phyloP scores from a whole-genome alignment of 2,797 vertebrate genomes.

The Rachycentron canadum region DNA sequence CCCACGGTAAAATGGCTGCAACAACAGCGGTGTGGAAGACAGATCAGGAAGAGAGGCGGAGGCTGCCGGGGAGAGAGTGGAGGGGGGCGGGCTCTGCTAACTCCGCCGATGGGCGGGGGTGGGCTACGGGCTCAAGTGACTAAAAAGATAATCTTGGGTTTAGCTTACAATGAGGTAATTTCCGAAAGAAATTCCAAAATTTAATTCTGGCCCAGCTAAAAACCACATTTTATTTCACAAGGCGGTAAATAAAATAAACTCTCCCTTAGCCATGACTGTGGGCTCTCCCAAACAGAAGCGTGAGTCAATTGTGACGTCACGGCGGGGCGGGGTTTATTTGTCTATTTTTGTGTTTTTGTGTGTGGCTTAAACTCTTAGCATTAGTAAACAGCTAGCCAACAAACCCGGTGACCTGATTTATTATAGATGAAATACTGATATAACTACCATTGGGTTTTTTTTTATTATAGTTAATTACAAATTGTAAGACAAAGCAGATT shows the following conservation, averaged over 20 bases:
- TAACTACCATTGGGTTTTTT: too few species aligned
- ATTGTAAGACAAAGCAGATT: too few species aligned
- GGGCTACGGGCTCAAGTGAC: constrained; percentile 28
- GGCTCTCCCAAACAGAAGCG: not conserved
- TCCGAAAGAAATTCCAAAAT: not conserved
- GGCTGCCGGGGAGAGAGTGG: constrained; percentile 60
- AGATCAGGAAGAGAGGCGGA: constrained; percentile 67
- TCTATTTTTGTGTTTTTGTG: not conserved
- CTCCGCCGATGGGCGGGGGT: constrained; percentile 64
- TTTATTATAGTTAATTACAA: too few species aligned
- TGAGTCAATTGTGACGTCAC: not conserved
- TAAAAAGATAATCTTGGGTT: constrained; percentile 15
- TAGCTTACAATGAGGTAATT: not conserved
- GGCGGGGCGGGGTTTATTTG: not conserved
- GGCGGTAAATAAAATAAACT: not conserved
- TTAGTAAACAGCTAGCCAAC: not conserved
- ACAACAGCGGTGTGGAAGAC: constrained; percentile 73
- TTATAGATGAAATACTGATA: too few species aligned
- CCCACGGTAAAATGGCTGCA: constrained; percentile 83
- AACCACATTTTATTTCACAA: not conserved
- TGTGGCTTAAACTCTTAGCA: not conserved
- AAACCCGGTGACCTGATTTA: too few species aligned
- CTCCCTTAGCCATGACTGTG: too few species aligned
- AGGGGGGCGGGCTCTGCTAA: constrained; percentile 65
- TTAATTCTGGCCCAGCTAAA: too few species aligned